Evolutionary conservation across 2,888 invertebrate genomes (phyloP), one percentile per base, ranked within the genome.

Genomic region (Periphyllus acericola): DNA sequence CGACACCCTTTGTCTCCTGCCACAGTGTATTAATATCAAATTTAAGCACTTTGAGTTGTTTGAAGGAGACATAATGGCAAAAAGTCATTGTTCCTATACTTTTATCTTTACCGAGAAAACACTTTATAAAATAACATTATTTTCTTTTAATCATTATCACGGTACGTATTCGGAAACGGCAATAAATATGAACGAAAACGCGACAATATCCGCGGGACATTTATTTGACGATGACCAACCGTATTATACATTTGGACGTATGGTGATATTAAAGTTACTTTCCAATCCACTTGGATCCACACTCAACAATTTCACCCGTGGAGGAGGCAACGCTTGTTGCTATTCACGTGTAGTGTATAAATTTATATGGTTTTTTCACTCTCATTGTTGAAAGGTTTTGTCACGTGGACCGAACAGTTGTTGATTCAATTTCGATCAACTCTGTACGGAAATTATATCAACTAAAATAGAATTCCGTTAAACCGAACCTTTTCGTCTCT

Each of bases 1-100:
- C 46, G 81, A 32, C 52, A 34, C 52, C 29, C 52, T 82, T 82
- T 82, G 82, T 82, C 46, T 81, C 68, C 80, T 17, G 36, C 21
- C 34, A 14, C 0, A 21, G 68, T 68, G 25, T 81, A 68, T 68
- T 81, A 81, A 81, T 82, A n/a, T 34, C 34, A 34, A 46, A 82
- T 52, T 72, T 55, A 82, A 72, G 66, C 71, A 72, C 71, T 71
- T 68, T 52, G 40, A 19, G n/a, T 68, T 40, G 81, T 40, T 46
- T 68, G 29, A 68, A 32, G 29, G 29, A 29, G 32, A 81, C 40
- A 66, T 34, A 80, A 60, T n/a, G 19, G 80, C 66, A 29, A 66
- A 29, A 81, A 29, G 19, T 79, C n/a, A 21, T 79, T 60, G 14
- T 79, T 79, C 52, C 14, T 21, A n/a, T n/a, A 21, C 34, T 36